Percentiles rank a stretch among this genome's conserved stretches.
Conservation (phyloP, 2,888 invertebrate genomes). For the Sylvicola fuscatus region DNA sequence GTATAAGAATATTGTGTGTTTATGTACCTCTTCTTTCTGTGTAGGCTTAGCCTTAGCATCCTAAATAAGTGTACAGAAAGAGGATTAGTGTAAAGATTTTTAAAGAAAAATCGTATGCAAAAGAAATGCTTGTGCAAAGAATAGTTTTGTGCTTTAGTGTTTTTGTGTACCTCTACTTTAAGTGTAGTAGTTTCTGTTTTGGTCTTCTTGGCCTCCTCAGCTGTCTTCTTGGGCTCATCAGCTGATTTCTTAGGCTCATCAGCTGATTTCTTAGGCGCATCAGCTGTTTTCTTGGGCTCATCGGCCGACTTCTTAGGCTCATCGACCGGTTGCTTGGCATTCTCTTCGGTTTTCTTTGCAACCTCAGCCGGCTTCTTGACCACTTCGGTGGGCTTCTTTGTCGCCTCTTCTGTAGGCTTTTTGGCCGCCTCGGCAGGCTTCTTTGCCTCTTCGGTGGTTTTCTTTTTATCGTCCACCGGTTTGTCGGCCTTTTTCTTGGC, state of each 20-base stretch:
- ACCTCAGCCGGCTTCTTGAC: conserved; percentile 22
- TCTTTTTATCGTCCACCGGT: conserved; percentile 6
- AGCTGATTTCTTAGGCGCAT: conserved; percentile 24
- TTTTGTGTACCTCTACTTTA: background rate
- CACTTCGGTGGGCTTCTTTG: conserved; percentile 26
- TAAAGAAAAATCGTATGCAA: too few species aligned
- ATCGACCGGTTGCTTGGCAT: conserved; percentile 7
- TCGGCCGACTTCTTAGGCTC: conserved; percentile 20
- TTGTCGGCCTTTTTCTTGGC: conserved; percentile 9
- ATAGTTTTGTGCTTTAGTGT: too few species aligned
- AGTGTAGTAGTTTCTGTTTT: too few species aligned
- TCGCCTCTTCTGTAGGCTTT: conserved; percentile 26
- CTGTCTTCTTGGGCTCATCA: conserved; percentile 19
- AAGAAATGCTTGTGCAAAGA: too few species aligned
- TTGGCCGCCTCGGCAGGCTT: conserved; percentile 16
- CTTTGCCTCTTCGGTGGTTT: conserved; percentile 8
- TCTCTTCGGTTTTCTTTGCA: conserved; percentile 22
- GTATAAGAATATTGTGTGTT: too few species aligned
- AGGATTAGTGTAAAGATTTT: too few species aligned
- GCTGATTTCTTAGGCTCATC: conserved; percentile 18
- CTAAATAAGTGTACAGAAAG: too few species aligned
- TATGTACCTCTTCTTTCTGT: too few species aligned
- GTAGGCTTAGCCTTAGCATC: too few species aligned
- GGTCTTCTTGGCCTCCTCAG: too few species aligned
- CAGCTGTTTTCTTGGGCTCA: conserved; percentile 24